Conservation (phyloP, 1,140 invertebrate species). For the Sinonovacula constricta region DNA sequence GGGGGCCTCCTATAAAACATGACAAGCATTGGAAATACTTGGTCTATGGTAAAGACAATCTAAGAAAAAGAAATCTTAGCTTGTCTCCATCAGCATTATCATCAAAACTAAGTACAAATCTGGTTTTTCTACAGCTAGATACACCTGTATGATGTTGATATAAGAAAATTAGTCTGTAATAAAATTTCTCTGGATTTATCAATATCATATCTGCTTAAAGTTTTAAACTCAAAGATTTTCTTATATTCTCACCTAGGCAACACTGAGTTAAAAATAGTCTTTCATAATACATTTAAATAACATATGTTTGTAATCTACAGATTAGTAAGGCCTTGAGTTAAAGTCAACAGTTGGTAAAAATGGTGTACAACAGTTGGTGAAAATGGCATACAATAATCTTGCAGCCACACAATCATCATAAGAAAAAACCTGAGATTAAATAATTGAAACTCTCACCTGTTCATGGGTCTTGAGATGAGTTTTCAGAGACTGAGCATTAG, state of each 20-base stretch:
- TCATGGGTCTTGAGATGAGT: slow-evolving; percentile 72
- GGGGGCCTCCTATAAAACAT: slow-evolving; percentile 64
- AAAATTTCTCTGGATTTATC: too few species aligned
- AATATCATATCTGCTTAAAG: too few species aligned
- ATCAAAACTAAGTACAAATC: too few species aligned
- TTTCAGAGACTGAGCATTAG: slow-evolving; percentile 71
- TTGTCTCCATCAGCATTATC: too few species aligned
- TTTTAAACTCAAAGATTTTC: too few species aligned
- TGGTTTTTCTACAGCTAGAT: not conserved
- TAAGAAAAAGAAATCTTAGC: slow-evolving; percentile 8
- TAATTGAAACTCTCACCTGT: slow-evolving; percentile 64
- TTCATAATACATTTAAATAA: too few species aligned
- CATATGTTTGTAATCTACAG: too few species aligned
- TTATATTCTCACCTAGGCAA: too few species aligned
- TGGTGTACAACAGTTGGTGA: not conserved
- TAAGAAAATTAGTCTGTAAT: too few species aligned
- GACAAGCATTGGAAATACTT: not conserved
- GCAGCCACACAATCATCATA: not conserved
- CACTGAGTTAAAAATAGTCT: too few species aligned
- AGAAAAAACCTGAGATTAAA: not conserved
- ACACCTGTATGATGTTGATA: not conserved
- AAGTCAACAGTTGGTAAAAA: not conserved
- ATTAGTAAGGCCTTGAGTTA: not conserved
- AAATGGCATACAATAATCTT: not conserved
- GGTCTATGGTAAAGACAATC: too few species aligned